phyloP scores from a whole-genome alignment of 30 jellyfish, hydroid and myxozoan species.

The Aurelia aurita complex sp. Pacific region DNA sequence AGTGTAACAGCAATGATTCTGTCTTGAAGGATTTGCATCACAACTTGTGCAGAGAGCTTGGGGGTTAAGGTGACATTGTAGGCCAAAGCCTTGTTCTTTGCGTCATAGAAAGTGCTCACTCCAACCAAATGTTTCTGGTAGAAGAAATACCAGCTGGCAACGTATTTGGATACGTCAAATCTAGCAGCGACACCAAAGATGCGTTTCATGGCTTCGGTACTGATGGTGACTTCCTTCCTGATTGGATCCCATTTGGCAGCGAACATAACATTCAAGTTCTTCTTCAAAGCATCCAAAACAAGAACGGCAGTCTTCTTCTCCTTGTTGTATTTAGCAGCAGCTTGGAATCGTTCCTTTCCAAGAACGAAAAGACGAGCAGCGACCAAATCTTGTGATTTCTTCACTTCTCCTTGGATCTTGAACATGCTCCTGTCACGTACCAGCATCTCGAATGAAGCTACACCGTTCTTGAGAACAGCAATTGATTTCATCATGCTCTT shows the following conservation, averaged over 20 bases:
- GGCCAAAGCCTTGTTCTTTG: slow-evolving; percentile 72
- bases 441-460: slow-evolving; percentile 44
- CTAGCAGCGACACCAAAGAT: slow-evolving; percentile 79
- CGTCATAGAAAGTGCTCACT: slow-evolving; percentile 60
- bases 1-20: slow-evolving; percentile 70
- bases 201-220: slow-evolving; percentile 66
- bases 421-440: slow-evolving; percentile 37
- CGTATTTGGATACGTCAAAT: slow-evolving; percentile 64
- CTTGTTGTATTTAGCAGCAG: slow-evolving; percentile 72
- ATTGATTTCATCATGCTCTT: slow-evolving; percentile 51
- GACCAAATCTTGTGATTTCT: slow-evolving; percentile 31
- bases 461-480: slow-evolving; percentile 35
- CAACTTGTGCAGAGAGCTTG: slow-evolving; percentile 69
- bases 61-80: slow-evolving; percentile 88
- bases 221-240: slow-evolving; percentile 60
- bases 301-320: slow-evolving; percentile 51
- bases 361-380: slow-evolving; percentile 39
- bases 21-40: slow-evolving; percentile 76
- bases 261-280: slow-evolving; percentile 67
- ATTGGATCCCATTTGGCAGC: slow-evolving; percentile 77
- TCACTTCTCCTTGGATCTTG: slow-evolving; percentile 55
- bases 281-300: slow-evolving; percentile 67
- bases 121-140: slow-evolving; percentile 79
- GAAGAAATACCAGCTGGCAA: slow-evolving; percentile 66
- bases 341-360: slow-evolving; percentile 74